A percentile compares a stretch with the other conserved stretches of the same genome.
Conservation (phyloP, 1,140 invertebrate species). For the Frieseomelitta varia region DNA sequence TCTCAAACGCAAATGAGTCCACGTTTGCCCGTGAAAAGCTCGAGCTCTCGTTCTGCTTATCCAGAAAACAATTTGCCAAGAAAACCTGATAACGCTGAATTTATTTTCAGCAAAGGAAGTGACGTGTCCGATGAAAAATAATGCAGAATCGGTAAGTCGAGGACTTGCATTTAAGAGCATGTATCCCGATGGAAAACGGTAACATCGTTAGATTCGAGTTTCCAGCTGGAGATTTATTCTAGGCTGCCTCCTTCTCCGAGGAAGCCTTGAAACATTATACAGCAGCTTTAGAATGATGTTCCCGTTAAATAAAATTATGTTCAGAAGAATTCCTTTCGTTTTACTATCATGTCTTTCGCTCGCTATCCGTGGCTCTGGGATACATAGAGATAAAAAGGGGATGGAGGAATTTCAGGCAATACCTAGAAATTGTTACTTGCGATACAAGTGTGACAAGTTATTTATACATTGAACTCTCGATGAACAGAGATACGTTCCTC, state of each 20-base stretch:
- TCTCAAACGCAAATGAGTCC: neutral
- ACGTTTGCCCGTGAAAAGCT: neutral
- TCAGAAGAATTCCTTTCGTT: neutral
- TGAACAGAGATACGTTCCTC: neutral
- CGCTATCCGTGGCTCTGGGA: neutral
- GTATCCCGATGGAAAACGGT: neutral
- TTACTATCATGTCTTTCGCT: neutral
- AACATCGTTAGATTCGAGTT: slow-evolving; percentile 10
- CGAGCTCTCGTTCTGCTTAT: neutral
- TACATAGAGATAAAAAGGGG: neutral
- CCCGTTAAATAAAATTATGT: slow-evolving; percentile 4
- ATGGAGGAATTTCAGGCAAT: neutral
- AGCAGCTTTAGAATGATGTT: neutral
- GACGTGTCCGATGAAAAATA: neutral
- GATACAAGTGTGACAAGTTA: neutral
- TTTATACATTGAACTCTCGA: neutral
- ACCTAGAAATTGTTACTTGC: neutral
- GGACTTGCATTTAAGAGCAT: neutral
- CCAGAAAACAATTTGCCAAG: neutral
- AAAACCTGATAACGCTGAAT: neutral
- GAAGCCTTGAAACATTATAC: slow-evolving; percentile 11
- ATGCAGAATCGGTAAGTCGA: neutral
- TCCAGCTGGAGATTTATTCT: neutral
- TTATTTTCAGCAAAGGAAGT: neutral
- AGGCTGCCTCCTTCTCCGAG: neutral